phyloP scores from a whole-genome alignment of 2,797 vertebrate species.

The Phoebastria nigripes region DNA sequence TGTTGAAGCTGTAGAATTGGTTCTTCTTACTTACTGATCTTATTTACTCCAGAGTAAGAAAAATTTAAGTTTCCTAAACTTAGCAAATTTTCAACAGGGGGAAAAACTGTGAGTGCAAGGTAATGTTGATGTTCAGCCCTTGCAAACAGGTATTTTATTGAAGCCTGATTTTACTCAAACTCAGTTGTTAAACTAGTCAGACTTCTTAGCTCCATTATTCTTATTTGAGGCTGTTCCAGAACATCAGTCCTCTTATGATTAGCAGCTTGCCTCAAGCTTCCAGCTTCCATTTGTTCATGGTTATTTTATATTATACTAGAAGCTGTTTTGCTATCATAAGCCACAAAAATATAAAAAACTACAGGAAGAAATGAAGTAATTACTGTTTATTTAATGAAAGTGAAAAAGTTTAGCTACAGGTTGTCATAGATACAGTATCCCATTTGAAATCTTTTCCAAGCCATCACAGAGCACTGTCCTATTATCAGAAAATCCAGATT shows the following conservation, averaged over 20 bases:
- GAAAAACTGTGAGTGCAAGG: neutral
- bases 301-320: neutral
- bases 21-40: neutral
- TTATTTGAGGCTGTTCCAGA: neutral
- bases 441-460: neutral
- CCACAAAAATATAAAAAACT: neutral
- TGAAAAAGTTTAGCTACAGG: neutral
- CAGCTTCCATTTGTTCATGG: neutral
- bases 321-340: neutral
- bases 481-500: neutral
- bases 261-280: neutral
- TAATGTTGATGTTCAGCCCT: neutral
- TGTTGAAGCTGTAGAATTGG: neutral
- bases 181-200: neutral
- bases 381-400: neutral
- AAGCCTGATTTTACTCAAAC: neutral
- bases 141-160: neutral
- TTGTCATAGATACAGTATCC: neutral
- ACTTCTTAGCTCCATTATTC: neutral
- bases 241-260: neutral
- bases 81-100: neutral
- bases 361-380: neutral
- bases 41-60: neutral
- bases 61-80: neutral
- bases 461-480: neutral